Base-by-base conservation (phyloP, 1,140 invertebrate genomes). In the Caenorhabditis brenneri region DNA sequence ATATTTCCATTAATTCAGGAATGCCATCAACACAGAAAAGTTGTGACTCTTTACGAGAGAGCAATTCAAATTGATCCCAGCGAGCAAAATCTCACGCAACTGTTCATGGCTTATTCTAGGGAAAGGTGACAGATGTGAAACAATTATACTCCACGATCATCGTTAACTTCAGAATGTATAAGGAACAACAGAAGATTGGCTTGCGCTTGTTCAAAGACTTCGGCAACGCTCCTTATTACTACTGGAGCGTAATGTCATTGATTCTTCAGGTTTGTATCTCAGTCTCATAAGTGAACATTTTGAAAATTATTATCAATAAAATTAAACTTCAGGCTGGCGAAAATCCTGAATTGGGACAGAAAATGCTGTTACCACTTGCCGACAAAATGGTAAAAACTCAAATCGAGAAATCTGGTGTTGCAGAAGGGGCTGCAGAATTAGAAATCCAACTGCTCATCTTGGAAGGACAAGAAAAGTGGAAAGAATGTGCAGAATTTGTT, bases 51-150 rank as follows among this genome's bases (percentile, higher is more conserved):
- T 19, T 80, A 80, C 22, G 79, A 80, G 22, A 80, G 48, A 42
- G 24, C 24, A 16, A 55, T 80, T 29, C 29, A 51, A 22, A 16
- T 53, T 7, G 79, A 51, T 33, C 79, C 79, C 9, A 29, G 15
- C 16, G 79, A 80, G 79, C 29, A 51, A 9, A 80, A 80, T 53
- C 46, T 80, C 15, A 80, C 79, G 12, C 48, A 80, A 53, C 79
- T 80, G 5, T 80, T 80, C 27, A 80, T 58, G 79, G 79, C 79
- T 39, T 80, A 80, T 22, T 51, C 51, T 12, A 46, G 79, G 16
- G 51, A 80, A 53, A 80, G 27, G 79, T 79, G 22, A 16, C 7
- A 24, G 16, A 5, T 51, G 15, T 51, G 5, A 51, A 0, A 51
- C 2, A 51, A 51, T 0, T 5, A 19, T 19, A 19, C 15, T 51